phyloP scores from a whole-genome alignment of 2,113 vertebrate species.

The Siphamia tubifer region DNA sequence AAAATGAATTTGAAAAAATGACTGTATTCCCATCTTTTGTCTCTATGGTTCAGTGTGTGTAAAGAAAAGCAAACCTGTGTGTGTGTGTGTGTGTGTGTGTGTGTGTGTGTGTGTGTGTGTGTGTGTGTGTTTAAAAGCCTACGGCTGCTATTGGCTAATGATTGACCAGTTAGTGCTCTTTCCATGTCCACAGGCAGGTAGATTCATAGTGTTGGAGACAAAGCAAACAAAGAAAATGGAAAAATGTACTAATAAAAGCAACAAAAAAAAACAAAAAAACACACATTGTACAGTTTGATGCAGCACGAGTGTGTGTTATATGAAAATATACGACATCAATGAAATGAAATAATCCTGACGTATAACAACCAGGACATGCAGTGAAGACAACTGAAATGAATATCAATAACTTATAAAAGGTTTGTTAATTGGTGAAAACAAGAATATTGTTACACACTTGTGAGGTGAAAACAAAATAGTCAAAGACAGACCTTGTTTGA shows the following conservation, averaged over 20 bases:
- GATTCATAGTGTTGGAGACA: not conserved
- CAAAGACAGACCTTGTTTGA: slow-evolving; percentile 11
- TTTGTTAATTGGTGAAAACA: not conserved
- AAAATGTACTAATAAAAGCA: not conserved
- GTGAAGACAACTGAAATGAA: not conserved
- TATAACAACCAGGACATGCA: not conserved
- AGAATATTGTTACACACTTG: not conserved
- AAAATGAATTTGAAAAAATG: too few relatives aligned
- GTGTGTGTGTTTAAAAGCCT: slow-evolving; percentile 41
- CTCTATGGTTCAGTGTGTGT: slow-evolving; percentile 5
- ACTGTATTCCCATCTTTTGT: not conserved
- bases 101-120: slow-evolving; percentile 2
- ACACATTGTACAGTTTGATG: not conserved
- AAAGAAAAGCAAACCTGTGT: too few relatives aligned
- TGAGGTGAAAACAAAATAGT: not conserved
- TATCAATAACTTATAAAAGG: not conserved
- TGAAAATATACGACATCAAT: not conserved
- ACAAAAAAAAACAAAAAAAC: not conserved
- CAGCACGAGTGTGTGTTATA: not conserved
- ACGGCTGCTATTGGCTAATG: slow-evolving; percentile 63
- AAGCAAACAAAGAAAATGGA: not conserved
- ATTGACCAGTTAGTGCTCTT: slow-evolving; percentile 66
- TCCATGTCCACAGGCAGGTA: slow-evolving; percentile 25
- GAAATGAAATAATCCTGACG: not conserved
- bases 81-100: not conserved